A percentile compares a stretch with the other conserved stretches of the same genome.
phyloP scores from a whole-genome alignment of 2,797 vertebrate genomes.

The Falco rusticolus region DNA sequence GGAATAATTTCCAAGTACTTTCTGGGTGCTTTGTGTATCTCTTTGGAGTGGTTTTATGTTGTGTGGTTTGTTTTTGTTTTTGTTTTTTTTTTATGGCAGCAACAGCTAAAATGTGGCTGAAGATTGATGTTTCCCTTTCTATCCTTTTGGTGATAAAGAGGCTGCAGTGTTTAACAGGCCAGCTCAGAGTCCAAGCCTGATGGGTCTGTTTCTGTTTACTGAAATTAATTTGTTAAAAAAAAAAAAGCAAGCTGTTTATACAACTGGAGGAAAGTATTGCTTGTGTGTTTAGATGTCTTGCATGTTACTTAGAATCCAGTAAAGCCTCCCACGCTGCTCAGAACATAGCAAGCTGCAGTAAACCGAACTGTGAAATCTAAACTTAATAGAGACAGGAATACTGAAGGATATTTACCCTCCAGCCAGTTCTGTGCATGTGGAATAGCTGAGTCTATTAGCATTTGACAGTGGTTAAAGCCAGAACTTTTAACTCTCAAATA shows the following conservation, averaged over 20 bases:
- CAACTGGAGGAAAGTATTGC: background rate
- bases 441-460: background rate
- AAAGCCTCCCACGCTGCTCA: background rate
- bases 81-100: background rate
- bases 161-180: background rate
- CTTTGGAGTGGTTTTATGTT: too few species aligned
- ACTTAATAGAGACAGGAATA: background rate
- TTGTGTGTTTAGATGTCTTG: background rate
- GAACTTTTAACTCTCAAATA: background rate
- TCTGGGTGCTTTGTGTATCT: background rate
- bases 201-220: background rate
- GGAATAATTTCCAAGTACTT: background rate
- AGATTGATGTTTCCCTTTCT: background rate
- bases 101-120: background rate
- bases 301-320: background rate
- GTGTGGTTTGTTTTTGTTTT: too few species aligned
- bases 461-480: background rate
- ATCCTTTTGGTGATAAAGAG: background rate
- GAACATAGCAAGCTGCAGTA: background rate
- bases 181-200: background rate
- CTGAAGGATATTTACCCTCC: background rate
- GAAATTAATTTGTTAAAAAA: background rate
- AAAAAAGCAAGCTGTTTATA: background rate
- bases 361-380: background rate
- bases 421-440: background rate